phyloP scores from a whole-genome alignment of 2,797 vertebrate species.

The Amphiprion clarkii region DNA sequence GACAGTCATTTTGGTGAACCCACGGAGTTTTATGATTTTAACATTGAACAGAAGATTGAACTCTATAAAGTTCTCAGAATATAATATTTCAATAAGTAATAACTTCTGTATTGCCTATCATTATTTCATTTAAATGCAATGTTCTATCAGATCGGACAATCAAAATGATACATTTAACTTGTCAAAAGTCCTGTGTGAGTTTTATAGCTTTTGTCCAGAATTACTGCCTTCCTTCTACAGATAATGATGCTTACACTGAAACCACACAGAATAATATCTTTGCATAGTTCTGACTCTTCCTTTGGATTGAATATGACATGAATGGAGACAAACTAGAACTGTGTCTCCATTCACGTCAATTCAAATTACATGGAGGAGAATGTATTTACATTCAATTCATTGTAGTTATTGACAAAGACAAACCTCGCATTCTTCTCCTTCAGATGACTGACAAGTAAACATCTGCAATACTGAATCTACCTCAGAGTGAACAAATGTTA shows the following conservation, averaged over 20 bases:
- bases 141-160: constrained; percentile 58
- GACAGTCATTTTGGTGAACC: constrained; percentile 55
- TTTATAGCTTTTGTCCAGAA: constrained; percentile 38
- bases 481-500: constrained; percentile 24
- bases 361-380: constrained; percentile 25
- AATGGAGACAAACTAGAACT: constrained; percentile 27
- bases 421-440: constrained; percentile 7
- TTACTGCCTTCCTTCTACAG: constrained; percentile 38
- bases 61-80: constrained; percentile 67
- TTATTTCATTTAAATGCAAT: constrained; percentile 65
- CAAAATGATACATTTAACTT: constrained; percentile 56
- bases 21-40: constrained; percentile 55
- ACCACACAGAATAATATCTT: constrained; percentile 47
- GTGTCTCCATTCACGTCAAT: constrained; percentile 32
- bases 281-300: constrained; percentile 38
- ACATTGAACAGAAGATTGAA: constrained; percentile 63
- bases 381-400: constrained; percentile 25
- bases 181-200: constrained; percentile 60
- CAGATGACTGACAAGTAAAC: constrained; percentile 17
- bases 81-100: constrained; percentile 67
- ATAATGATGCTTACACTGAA: constrained; percentile 42
- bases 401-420: constrained; percentile 31
- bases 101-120: constrained; percentile 42
- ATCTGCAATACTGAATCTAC: constrained; percentile 8
- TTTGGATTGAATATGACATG: constrained; percentile 38